A percentile compares a stretch with the other conserved stretches of the same genome.
Conservation (phyloP, 92 coral and sea anemone species). For the Porites rus region DNA sequence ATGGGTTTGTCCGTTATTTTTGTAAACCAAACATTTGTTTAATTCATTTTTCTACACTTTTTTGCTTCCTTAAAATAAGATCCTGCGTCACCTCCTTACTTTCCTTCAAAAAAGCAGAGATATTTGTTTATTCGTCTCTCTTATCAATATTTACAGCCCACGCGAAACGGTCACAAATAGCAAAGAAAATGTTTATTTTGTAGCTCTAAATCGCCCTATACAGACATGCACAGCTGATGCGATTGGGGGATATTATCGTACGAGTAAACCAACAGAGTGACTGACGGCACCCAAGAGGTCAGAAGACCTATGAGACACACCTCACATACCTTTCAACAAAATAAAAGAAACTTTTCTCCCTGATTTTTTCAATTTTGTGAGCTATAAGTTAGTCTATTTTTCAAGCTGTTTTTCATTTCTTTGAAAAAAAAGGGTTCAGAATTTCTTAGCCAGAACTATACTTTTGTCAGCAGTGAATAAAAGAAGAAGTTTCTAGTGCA, state of each 20-base stretch:
- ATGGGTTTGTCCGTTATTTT: background rate
- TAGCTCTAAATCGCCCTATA: conserved; percentile 33
- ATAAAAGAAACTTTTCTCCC: background rate
- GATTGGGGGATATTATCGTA: conserved; percentile 36
- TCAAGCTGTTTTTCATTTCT: background rate
- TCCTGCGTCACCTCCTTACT: background rate
- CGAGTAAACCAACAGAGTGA: conserved; percentile 10
- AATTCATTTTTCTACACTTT: background rate
- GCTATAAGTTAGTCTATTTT: background rate
- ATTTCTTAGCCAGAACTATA: background rate
- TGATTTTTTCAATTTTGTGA: background rate
- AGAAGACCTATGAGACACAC: conserved; percentile 29
- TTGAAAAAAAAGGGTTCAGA: background rate
- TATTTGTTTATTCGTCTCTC: conserved; percentile 61
- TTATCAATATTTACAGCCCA: conserved; percentile 75
- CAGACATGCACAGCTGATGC: conserved; percentile 43
- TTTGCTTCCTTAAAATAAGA: conserved; percentile 30
- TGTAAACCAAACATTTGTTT: conserved; percentile 11
- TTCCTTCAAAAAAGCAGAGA: conserved; percentile 22
- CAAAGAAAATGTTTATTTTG: conserved; percentile 69
- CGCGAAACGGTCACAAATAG: conserved; percentile 67
- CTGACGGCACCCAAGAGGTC: conserved; percentile 1
- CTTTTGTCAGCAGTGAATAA: background rate
- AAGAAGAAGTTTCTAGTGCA: too few species aligned
- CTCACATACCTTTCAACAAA: conserved; percentile 36